Percentiles rank a stretch among this genome's conserved stretches.
Conservation (phyloP, 2,888 invertebrate species). For the Monochamus alternatus region DNA sequence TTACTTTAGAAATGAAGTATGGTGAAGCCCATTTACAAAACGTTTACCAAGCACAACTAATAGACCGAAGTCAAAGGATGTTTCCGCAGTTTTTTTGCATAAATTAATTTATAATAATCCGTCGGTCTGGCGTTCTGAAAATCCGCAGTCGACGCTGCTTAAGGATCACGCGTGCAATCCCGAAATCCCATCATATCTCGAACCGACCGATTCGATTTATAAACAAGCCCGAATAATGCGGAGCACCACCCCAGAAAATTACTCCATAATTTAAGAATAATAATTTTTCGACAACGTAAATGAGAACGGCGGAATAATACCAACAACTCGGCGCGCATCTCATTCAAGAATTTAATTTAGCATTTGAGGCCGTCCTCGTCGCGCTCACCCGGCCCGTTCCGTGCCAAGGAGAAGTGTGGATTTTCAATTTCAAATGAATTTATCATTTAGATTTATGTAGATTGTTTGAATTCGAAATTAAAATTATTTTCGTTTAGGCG, state of each 20-base stretch:
- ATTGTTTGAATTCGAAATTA: conserved; percentile 6
- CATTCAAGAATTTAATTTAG: conserved; percentile 7
- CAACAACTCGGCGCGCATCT: not conserved
- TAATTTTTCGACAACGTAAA: conserved; percentile 9
- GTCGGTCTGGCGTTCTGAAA: not conserved
- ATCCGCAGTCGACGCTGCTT: not conserved
- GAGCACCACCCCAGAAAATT: not conserved
- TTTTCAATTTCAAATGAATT: conserved; percentile 3
- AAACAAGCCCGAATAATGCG: not conserved
- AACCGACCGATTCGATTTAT: not conserved
- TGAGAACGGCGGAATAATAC: conserved; percentile 5
- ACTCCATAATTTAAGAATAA: not conserved
- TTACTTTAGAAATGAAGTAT: too few relatives aligned
- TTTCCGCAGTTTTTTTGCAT: too few relatives aligned
- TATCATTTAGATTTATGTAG: conserved; percentile 3
- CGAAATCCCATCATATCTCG: not conserved
- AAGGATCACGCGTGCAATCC: not conserved
- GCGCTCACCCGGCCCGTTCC: not conserved
- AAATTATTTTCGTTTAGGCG: conserved; percentile 9
- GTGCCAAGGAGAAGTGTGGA: conserved; percentile 4
- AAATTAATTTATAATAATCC: too few relatives aligned
- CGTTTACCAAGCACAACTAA: too few relatives aligned
- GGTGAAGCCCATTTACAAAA: too few relatives aligned
- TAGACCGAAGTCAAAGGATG: too few relatives aligned
- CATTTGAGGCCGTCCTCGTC: not conserved